These are phyloP conservation scores for Orthosia gothica DNA, from an alignment of 2,888 invertebrate species.

Conservation along the genomic window DNA sequence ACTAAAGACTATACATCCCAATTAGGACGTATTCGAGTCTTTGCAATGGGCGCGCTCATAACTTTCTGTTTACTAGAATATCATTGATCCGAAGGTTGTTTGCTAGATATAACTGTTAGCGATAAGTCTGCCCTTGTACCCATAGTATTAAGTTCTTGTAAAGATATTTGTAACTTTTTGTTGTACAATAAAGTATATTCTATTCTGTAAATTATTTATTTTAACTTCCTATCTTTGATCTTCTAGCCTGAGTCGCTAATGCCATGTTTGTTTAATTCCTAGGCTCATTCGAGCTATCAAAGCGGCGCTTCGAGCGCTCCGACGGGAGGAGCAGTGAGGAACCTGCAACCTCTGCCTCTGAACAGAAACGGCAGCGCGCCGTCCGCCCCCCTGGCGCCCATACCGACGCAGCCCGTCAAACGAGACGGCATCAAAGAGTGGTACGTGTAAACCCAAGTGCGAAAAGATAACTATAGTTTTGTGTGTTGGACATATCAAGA, in stretches of 20 bases:
- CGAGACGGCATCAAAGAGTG: constrained; percentile 98
- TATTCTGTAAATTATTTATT: neutral
- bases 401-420: constrained; percentile 92
- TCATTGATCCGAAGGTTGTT: too few species aligned
- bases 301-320: constrained; percentile 86
- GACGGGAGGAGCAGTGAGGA: constrained; percentile 88
- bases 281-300: constrained; percentile 90
- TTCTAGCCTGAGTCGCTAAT: neutral
- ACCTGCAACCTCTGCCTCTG: constrained; percentile 87
- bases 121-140: too few species aligned
- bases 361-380: constrained; percentile 83
- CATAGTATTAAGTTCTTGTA: too few species aligned
- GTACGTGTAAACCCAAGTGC: constrained; percentile 94
- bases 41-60: too few species aligned
- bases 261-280: constrained; percentile 22
- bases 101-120: too few species aligned
- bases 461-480: constrained; percentile 36
- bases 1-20: too few species aligned
- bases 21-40: too few species aligned
- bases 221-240: too few species aligned
- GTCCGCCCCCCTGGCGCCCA: constrained; percentile 90
- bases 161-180: too few species aligned
- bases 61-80: too few species aligned
- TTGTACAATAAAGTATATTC: neutral
- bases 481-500: constrained; percentile 65